Base-by-base conservation (phyloP, 2,888 invertebrate species). In the Agriopis aurantiaria region DNA sequence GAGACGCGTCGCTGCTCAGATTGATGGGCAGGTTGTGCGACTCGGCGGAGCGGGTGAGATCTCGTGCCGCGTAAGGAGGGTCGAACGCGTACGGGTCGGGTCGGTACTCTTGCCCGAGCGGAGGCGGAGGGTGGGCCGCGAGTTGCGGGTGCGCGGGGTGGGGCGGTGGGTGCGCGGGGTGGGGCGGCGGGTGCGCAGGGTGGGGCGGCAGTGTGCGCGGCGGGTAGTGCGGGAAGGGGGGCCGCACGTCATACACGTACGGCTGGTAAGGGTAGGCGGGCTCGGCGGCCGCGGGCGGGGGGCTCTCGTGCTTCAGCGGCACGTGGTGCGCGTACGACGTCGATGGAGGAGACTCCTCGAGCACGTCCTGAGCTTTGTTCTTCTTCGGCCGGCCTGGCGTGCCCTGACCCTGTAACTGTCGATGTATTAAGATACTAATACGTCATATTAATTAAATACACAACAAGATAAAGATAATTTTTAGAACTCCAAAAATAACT, bases 21-120 rank as follows among this genome's bases (percentile, higher is more conserved):
- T 94, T 95, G 79, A 95, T 95, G 71, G 94, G 93, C 52, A 94
- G 80, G 82, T 93, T 91, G 86, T 88, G 91, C 1, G 85, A 75
- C 33, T 91, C 91, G 60, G 88, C 69, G 8, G 89, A 85, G 8
- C 88, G 80, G 12, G 88, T 83, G 63, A 91, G 87, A 79, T 91
- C 91, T 69, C 87, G 88, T 12, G 59, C n/a, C 52, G 89, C 86
- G 81, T 87, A 88, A 7, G 85, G 68, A 9, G 87, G 82, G 60
- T 89, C 90, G 82, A 87, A 89, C 17, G 76, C 84, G 82, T 91
- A 90, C 17, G 89, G 88, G 72, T 91, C 92, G 76, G 87, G 82
- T n/a, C 91, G 88, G 77, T 89, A 89, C 46, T 93, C 90, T 83
- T 84, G 87, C 23, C 79, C 75, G 57, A 86, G 82, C 68, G 82